phyloP scores from a whole-genome alignment of 1,140 invertebrate species.

The Diachasmimorpha longicaudata region DNA sequence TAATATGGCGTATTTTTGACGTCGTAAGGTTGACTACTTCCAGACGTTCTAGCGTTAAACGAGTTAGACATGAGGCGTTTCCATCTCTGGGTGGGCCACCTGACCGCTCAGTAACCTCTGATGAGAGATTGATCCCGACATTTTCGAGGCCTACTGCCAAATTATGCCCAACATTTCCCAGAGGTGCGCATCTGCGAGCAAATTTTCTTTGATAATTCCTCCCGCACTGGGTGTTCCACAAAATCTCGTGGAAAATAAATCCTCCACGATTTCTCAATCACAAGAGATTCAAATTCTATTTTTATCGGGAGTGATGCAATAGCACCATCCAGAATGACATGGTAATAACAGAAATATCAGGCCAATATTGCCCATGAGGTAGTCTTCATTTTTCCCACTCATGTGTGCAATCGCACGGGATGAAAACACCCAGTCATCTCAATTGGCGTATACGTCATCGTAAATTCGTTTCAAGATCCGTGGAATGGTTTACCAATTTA shows the following conservation, averaged over 20 bases:
- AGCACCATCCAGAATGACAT: background rate
- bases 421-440: slow-evolving; percentile 36
- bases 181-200: background rate
- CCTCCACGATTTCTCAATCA: too few species aligned
- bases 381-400: slow-evolving; percentile 13
- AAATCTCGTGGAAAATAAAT: background rate
- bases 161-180: background rate
- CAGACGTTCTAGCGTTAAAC: slow-evolving; percentile 9
- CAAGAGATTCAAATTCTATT: too few species aligned
- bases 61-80: slow-evolving; percentile 14
- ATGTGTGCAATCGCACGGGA: slow-evolving; percentile 31
- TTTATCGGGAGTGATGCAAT: background rate
- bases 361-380: background rate
- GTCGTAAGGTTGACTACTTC: background rate
- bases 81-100: background rate
- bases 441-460: slow-evolving; percentile 49
- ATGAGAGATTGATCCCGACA: background rate
- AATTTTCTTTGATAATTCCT: background rate
- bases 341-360: background rate
- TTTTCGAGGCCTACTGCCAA: background rate
- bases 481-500: background rate
- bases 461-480: slow-evolving; percentile 54
- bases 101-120: background rate
- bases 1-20: background rate
- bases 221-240: background rate